Percentiles rank a stretch among this genome's conserved stretches.
phyloP scores from a whole-genome alignment of 2,888 invertebrate genomes.

The Onthophagus sagittarius region DNA sequence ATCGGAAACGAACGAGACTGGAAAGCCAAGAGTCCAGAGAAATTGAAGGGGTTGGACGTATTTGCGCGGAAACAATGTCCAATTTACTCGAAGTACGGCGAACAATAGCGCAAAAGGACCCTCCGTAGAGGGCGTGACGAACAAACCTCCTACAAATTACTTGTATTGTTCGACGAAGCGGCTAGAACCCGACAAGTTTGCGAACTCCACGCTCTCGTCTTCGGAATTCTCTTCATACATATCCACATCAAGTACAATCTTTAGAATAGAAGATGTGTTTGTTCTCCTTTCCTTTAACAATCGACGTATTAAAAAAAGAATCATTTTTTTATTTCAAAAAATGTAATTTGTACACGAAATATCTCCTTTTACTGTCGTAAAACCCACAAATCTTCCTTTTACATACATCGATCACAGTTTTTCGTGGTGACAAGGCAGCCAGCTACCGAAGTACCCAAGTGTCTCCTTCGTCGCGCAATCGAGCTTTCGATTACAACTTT shows the following conservation, averaged over 20 bases:
- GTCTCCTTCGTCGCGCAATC: slow-evolving; percentile 24
- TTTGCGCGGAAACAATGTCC: slow-evolving; percentile 40
- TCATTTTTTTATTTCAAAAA: no score
- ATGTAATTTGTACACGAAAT: no score
- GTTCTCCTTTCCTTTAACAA: no score
- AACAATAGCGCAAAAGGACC: slow-evolving; percentile 37
- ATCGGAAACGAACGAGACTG: not conserved
- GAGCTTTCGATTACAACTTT: slow-evolving; percentile 38
- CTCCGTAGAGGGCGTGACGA: slow-evolving; percentile 38
- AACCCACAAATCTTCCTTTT: not conserved
- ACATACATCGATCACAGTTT: slow-evolving; percentile 9
- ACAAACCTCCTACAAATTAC: slow-evolving; percentile 41
- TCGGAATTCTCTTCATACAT: no score
- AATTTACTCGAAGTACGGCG: slow-evolving; percentile 35
- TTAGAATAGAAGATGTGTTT: no score
- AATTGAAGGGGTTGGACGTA: slow-evolving; percentile 18
- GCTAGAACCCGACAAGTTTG: slow-evolving; percentile 11
- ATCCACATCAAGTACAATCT: no score
- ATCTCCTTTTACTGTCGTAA: no score
- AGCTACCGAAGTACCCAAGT: slow-evolving; percentile 2
- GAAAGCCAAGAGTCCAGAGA: not conserved
- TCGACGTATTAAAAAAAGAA: no score
- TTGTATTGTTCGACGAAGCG: slow-evolving; percentile 36
- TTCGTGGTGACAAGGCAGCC: slow-evolving; percentile 2
- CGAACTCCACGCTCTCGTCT: not conserved